Base-by-base conservation (phyloP, 2,113 vertebrate genomes). In the Lepus timidus region DNA sequence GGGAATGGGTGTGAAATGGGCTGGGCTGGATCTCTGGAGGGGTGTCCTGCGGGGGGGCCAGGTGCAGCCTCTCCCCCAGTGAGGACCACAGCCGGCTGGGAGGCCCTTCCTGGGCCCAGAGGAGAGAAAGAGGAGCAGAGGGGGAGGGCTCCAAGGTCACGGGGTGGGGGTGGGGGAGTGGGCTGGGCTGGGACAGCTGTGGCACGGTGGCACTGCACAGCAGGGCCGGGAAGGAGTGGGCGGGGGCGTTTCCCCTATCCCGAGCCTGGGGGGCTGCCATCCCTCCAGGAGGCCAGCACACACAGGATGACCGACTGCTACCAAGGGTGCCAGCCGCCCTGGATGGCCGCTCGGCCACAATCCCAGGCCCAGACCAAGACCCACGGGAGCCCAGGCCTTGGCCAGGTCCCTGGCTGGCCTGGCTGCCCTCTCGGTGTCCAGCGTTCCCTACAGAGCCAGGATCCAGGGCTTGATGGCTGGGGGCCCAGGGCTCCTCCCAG, bases 401-500 rank as follows among this genome's bases (percentile, higher is more conserved):
- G 87, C 93, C 84, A 90, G 80, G 88, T 86, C 90, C 93, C 22
- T 3, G 58, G 89, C 92, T 87, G 70, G 85, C 93, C 90, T 88
- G 95, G 92, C 95, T 95, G 93, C 92, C 97, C 96, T 92, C 79
- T 87, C 36, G 52, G 93, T 97, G 95, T 97, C 92, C 93, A 95
- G 90, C 51, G 13, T 70, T 96, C 82, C 73, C 76, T 93, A 62
- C 85, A 92, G 93, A 97, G 97, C 96, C 97, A 97, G 97, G 95
- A 94, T 96, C 93, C 95, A 62, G 95, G 95, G 93, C 92, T 93
- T 64, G 88, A 96, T 97, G 97, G 97, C 97, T 85, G 92, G 90
- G 97, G 93, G 90, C 96, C 97, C 97, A 96, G 92, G 93, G 70
- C 85, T 93, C 95, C 96, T 97, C 96, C 97, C 97, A 95, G 96